Conservation (phyloP, 1,140 invertebrate genomes). For the Pachypeltis micranthus region DNA sequence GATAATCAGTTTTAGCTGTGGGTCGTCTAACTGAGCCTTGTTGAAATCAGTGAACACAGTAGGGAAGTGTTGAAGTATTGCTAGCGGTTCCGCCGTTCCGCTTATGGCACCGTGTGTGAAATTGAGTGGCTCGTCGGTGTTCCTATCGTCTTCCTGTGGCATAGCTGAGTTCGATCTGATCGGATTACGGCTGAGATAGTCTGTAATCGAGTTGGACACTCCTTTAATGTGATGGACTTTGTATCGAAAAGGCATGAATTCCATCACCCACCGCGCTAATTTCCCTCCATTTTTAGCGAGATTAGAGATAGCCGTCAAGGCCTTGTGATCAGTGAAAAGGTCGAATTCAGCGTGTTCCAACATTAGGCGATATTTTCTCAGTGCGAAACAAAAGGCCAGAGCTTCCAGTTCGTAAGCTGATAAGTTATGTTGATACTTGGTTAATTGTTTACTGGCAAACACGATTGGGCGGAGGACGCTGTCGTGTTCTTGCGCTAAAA, state of each 20-base stretch:
- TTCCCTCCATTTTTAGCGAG: background rate
- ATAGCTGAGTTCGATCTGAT: too few species aligned
- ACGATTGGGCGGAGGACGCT: background rate
- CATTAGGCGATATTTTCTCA: background rate
- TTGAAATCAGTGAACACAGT: too few species aligned
- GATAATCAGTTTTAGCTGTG: too few species aligned
- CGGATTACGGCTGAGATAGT: background rate
- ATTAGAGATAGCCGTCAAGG: background rate
- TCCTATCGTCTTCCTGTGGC: too few species aligned
- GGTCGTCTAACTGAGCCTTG: too few species aligned
- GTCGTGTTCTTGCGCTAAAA: background rate
- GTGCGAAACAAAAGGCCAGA: background rate
- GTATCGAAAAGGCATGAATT: slow-evolving; percentile 3
- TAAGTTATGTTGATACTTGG: background rate
- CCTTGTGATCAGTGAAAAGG: background rate
- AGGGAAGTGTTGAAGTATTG: too few species aligned
- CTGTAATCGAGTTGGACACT: background rate
- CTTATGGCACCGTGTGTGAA: too few species aligned
- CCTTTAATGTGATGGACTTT: slow-evolving; percentile 2
- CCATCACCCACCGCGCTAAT: background rate
- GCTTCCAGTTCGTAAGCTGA: slow-evolving; percentile 3
- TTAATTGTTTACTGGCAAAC: background rate
- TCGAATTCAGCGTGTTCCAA: slow-evolving; percentile 4
- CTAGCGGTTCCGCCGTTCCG: too few species aligned
- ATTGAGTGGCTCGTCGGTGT: too few species aligned